These are phyloP conservation scores for Smittia aterrima DNA, from an alignment of 2,888 invertebrate species.

Conservation along the genomic window DNA sequence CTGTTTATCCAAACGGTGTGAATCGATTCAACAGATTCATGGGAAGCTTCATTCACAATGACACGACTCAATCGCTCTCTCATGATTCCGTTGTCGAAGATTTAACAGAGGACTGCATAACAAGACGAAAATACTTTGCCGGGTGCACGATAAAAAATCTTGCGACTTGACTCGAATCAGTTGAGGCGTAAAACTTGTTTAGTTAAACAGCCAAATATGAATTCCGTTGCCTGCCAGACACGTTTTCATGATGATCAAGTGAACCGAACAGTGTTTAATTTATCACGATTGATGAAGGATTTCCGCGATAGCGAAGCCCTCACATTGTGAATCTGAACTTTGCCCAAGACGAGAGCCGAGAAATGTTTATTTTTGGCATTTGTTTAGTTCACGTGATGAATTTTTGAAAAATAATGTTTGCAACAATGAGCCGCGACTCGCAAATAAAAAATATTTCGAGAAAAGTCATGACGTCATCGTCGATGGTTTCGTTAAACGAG, in stretches of 20 bases:
- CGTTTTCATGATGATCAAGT: too few species aligned
- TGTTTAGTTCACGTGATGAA: background rate
- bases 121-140: too few species aligned
- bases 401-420: background rate
- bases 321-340: background rate
- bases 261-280: background rate
- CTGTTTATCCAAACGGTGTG: background rate
- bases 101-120: too few species aligned
- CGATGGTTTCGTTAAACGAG: background rate
- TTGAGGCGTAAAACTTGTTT: too few species aligned
- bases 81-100: too few species aligned
- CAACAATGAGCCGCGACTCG: too few species aligned
- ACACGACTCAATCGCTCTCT: background rate
- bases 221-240: too few species aligned
- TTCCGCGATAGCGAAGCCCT: background rate
- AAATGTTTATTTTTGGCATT: constrained; percentile 1
- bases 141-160: too few species aligned
- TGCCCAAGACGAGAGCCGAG: background rate
- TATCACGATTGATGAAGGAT: background rate
- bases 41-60: background rate
- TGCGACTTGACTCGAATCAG: too few species aligned
- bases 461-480: background rate
- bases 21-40: background rate
- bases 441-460: too few species aligned
- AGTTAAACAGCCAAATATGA: too few species aligned